Evolutionary conservation across 2,888 invertebrate genomes (phyloP), one percentile per base, ranked within the genome.

Genomic region (Lamproptera curius): DNA sequence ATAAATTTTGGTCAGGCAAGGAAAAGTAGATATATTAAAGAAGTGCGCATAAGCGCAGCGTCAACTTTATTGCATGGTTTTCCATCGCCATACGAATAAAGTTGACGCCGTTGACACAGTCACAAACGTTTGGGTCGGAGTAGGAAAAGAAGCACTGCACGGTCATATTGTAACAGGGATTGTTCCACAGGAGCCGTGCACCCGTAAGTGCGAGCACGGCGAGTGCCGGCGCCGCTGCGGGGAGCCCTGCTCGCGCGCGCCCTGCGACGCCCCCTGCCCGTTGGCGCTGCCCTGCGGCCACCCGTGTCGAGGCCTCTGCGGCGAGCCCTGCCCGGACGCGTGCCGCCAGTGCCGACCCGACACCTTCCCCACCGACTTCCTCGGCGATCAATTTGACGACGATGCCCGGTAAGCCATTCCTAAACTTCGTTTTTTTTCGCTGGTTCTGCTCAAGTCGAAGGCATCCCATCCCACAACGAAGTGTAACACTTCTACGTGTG

Each of bases 221-320:
- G 46, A 42, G 20, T 92, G 92, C 67, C 50, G 13, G 8, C 78
- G 71, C 14, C 65, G 55, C 1, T 91, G 91, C 66, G 73, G 78
- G 35, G 72, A 84, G 55, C 58, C 67, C 51, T 91, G 91, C 67
- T 45, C 63, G 43, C 73, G 80, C 2, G 53, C 63, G 31, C 80
- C 89, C 9, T 90, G 91, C 66, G 53, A 51, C 13, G 61, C 69
- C 63, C 71, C 78, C 6, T 90, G 90, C 62, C 10, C 41, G 11
- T 62, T 57, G 47, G 14, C 14, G 14, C 73, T 85, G 53, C 41
- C 57, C 28, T 94, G 93, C 75, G 78, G 80, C 0, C 93, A 93
- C 74, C 63, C 65, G n/a, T 92, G 93, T 73, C 85, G 91, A 63
- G 93, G 93, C 10, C 86, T 92, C 42, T 94, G 94, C 76, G 92